A percentile compares a stretch with the other conserved stretches of the same genome.
Conservation (phyloP, 2,113 vertebrate species). For the Triplophysa dalaica region DNA sequence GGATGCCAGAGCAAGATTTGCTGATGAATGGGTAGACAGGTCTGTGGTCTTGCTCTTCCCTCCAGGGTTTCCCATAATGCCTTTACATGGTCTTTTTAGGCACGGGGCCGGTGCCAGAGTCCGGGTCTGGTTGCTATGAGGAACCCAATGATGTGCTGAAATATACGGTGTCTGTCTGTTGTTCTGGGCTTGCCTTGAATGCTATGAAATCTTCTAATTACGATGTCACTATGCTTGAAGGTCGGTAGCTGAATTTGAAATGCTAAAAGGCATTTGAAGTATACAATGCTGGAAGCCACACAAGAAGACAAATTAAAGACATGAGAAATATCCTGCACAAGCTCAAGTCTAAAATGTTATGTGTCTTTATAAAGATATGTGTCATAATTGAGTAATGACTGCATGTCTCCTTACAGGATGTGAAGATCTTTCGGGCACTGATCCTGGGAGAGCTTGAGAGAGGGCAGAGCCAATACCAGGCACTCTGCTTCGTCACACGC, state of each 20-base stretch:
- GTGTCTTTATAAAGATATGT: neutral
- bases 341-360: no score
- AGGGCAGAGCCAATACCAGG: slow-evolving; percentile 96
- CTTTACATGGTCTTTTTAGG: slow-evolving; percentile 65
- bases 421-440: slow-evolving; percentile 95
- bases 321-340: neutral
- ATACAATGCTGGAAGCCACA: neutral
- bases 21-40: slow-evolving; percentile 68
- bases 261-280: neutral
- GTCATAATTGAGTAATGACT: neutral
- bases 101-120: slow-evolving; percentile 61
- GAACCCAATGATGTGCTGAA: slow-evolving; percentile 51
- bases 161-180: slow-evolving; percentile 43
- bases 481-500: slow-evolving; percentile 88
- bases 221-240: slow-evolving; percentile 23
- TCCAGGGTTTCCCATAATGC: slow-evolving; percentile 68
- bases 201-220: slow-evolving; percentile 38
- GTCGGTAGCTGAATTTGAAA: slow-evolving; percentile 7
- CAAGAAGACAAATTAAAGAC: neutral
- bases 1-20: slow-evolving; percentile 26
- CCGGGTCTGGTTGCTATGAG: slow-evolving; percentile 63
- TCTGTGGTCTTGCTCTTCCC: slow-evolving; percentile 57
- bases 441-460: slow-evolving; percentile 95
- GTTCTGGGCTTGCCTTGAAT: neutral
- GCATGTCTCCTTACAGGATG: slow-evolving; percentile 74